These are phyloP conservation scores for Palloptera scutellata DNA, from an alignment of 2,888 invertebrate species.

Conservation along the genomic window DNA sequence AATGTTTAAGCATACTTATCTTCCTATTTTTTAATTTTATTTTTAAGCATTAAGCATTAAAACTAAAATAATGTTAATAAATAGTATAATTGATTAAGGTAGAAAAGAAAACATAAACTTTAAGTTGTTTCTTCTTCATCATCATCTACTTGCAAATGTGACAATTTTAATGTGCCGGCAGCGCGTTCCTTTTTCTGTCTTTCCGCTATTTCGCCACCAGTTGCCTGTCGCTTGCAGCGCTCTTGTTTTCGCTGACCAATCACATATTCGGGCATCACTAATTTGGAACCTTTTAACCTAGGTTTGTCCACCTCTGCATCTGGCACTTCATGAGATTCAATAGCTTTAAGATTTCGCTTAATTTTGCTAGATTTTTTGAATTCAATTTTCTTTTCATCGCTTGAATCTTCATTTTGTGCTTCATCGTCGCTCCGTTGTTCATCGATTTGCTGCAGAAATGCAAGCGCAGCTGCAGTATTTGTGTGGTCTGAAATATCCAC, in stretches of 20 bases:
- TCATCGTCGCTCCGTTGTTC: constrained; percentile 62
- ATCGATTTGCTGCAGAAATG: constrained; percentile 77
- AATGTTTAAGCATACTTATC: too few species aligned
- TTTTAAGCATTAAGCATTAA: too few species aligned
- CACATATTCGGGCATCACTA: constrained; percentile 84
- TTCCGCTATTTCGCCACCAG: constrained; percentile 39
- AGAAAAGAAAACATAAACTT: not conserved
- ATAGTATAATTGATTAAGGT: too few species aligned
- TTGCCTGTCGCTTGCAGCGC: constrained; percentile 47
- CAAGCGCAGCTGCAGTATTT: constrained; percentile 79
- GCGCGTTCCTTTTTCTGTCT: constrained; percentile 48
- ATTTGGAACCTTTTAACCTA: constrained; percentile 72
- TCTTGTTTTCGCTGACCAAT: constrained; percentile 72
- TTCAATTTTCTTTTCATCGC: constrained; percentile 49
- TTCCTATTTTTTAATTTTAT: too few species aligned
- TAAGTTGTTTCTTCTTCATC: constrained; percentile 49
- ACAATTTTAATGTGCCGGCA: constrained; percentile 64
- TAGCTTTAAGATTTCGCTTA: constrained; percentile 49
- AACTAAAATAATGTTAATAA: too few species aligned
- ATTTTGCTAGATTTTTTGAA: constrained; percentile 61
- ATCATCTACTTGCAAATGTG: constrained; percentile 67
- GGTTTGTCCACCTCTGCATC: constrained; percentile 62
- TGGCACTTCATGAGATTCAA: constrained; percentile 48
- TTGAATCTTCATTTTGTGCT: constrained; percentile 42
- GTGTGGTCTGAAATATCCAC: constrained; percentile 83